Conservation (phyloP, 2,797 vertebrate genomes). For the Phaenicophaeus curvirostris region DNA sequence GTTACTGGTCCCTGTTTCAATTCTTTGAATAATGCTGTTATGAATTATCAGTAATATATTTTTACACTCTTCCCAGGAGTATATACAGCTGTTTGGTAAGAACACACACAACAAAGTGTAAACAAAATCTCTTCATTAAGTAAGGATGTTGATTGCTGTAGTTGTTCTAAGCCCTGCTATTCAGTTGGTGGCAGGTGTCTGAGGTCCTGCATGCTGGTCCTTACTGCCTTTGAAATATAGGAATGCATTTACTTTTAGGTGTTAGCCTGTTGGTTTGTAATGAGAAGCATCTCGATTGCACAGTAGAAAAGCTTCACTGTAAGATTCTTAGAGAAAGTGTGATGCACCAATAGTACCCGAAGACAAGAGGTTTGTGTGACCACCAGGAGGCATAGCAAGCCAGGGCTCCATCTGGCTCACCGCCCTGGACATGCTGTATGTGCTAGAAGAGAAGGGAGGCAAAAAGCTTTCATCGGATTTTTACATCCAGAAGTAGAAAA, state of each 20-base stretch:
- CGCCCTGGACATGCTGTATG: rapidly evolving
- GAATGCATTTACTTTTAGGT: not conserved
- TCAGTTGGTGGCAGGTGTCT: not conserved
- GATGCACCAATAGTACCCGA: not conserved
- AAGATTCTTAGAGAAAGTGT: not conserved
- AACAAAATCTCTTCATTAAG: not conserved
- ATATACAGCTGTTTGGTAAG: not conserved
- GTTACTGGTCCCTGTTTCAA: not conserved
- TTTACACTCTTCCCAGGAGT: not conserved
- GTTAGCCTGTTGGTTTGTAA: not conserved
- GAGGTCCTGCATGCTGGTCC: not conserved
- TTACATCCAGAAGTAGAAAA: not conserved
- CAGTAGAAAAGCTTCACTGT: not conserved
- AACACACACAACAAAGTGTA: not conserved
- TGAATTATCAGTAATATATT: not conserved
- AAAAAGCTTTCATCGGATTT: not conserved
- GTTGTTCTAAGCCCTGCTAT: not conserved
- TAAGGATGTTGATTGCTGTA: not conserved
- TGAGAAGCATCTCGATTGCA: not conserved
- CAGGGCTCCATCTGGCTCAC: not conserved
- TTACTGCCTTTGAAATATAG: not conserved
- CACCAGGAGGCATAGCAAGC: conserved; percentile 12
- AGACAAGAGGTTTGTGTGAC: not conserved
- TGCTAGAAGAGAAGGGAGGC: not conserved
- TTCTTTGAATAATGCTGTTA: not conserved